Evolutionary conservation across 2,113 vertebrate species (phyloP).

Genomic region (Erythrocercus mccallii): DNA sequence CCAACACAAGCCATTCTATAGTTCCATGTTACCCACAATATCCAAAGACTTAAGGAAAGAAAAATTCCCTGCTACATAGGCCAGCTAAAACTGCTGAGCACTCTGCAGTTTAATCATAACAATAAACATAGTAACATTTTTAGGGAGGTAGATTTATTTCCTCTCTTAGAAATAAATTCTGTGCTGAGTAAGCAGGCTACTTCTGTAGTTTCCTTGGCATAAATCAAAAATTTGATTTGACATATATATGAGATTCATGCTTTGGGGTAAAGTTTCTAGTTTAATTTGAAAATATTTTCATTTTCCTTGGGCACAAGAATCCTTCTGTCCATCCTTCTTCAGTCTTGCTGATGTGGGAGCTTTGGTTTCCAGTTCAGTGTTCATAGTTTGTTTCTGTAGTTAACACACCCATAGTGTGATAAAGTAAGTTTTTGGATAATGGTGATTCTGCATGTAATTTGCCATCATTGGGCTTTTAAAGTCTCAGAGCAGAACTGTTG

Average conservation of each 20-base stretch:
- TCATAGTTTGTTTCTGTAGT: background rate
- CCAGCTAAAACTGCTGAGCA: background rate
- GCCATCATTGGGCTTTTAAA: constrained; percentile 8
- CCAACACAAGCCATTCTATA: background rate
- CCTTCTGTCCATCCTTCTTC: background rate
- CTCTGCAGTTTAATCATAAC: constrained; percentile 1
- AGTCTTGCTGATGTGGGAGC: background rate
- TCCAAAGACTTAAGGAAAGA: background rate
- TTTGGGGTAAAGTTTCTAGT: background rate
- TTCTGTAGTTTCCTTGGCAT: background rate
- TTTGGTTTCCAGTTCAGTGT: background rate
- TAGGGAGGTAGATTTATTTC: constrained; percentile 22
- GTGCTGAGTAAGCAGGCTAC: constrained; percentile 3
- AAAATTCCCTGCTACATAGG: background rate
- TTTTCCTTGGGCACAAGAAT: background rate
- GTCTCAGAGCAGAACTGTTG: constrained; percentile 13
- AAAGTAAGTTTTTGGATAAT: background rate
- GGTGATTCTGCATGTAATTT: background rate
- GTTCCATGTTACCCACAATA: background rate
- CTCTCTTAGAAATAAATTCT: constrained; percentile 1
- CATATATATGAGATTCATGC: background rate
- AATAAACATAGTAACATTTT: constrained; percentile 28
- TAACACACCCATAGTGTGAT: background rate
- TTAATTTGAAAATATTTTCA: constrained; percentile 1
- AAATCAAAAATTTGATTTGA: constrained; percentile 5